Base-by-base conservation (phyloP, 2,113 vertebrate species). In the Microcebus griseorufus region DNA sequence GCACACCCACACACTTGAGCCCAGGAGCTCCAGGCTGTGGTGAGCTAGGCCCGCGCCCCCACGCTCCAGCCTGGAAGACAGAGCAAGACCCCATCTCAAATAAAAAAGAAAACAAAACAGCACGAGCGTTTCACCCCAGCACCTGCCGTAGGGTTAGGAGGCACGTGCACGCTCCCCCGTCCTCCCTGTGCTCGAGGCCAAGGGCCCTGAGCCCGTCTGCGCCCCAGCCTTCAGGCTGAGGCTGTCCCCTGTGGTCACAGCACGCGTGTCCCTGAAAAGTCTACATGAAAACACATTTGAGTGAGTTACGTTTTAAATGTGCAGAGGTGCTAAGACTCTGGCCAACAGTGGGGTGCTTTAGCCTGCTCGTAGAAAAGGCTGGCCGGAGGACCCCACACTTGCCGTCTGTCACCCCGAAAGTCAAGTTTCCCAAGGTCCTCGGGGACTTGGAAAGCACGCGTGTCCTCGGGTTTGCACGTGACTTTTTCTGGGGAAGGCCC, bases 111-210 rank as follows among this genome's bases (percentile, higher is more conserved):
- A 64, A 64, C 3, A 64, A 29, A 64, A 64, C 0, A 22, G 37
- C 18, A 0, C 34, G 10, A 2, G 27, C 65, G 0, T 11, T 17
- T 25, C 17, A 1, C 9, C 42, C 16, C 0, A 10, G 79, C 5
- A 1, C 55, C 51, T 25, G 6, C 11, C 2, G 22, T 3, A 20
- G 9, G 18, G 0, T 5, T 39, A 27, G 53, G 9, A 4, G 32
- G 5, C 0, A 0, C 2, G 0, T 39, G 58, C 3, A 2, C 2
- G 27, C 29, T 4, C 48, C 5, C 1, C 32, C 20, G 1, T 8
- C 16, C 23, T 72, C 32, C 58, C 37, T 45, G 9, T 5, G 2
- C 51, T 13, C 6, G 2, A 9, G 64, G 51, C 18, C 29, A 18
- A 1, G 9, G 53, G 53, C 22, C 53, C 6, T 5, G 39, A 18